Percentiles rank a stretch among this genome's conserved stretches.
Conservation (phyloP, 2,888 invertebrate species). For the Macrosiphum euphorbiae region DNA sequence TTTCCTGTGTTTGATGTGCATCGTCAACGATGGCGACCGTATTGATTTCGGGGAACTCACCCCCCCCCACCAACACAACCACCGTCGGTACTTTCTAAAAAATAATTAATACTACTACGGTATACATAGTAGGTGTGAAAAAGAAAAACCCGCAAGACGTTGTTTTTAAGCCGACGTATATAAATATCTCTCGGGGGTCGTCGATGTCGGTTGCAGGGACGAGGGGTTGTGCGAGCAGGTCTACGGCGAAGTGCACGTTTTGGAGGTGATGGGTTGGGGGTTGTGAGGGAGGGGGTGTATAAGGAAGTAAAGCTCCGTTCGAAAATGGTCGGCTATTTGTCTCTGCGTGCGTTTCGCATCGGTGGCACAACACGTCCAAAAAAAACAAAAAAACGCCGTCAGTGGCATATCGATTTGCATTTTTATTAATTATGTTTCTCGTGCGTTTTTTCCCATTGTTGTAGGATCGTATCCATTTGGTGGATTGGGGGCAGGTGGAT, state of each 20-base stretch:
- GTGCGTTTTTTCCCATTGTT: slow-evolving; percentile 30
- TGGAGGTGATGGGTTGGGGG: neutral
- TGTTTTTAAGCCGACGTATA: slow-evolving; percentile 54
- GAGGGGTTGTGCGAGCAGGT: neutral
- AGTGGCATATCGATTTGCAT: slow-evolving; percentile 58
- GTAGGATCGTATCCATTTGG: slow-evolving; percentile 50
- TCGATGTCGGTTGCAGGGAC: slow-evolving; percentile 38
- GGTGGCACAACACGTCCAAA: neutral
- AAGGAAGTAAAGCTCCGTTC: slow-evolving; percentile 48
- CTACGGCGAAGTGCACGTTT: neutral
- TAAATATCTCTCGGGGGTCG: slow-evolving; percentile 47
- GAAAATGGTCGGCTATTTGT: slow-evolving; percentile 50
- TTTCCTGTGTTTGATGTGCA: neutral
- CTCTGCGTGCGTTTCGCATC: slow-evolving; percentile 40
- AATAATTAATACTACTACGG: slow-evolving; percentile 51
- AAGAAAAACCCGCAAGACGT: slow-evolving; percentile 50
- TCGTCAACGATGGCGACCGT: slow-evolving; percentile 21
- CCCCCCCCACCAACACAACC: neutral
- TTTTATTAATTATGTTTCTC: slow-evolving; percentile 63
- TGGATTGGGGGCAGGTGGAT: neutral
- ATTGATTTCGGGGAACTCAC: slow-evolving; percentile 41
- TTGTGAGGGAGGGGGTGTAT: neutral
- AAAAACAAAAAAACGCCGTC: slow-evolving; percentile 8
- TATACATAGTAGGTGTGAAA: slow-evolving; percentile 48
- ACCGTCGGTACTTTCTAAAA: slow-evolving; percentile 33